Percentiles rank a stretch among this genome's conserved stretches.
These are phyloP conservation scores for Solenopsis invicta DNA, from an alignment of 1,140 invertebrate genomes.

Conservation along the genomic window DNA sequence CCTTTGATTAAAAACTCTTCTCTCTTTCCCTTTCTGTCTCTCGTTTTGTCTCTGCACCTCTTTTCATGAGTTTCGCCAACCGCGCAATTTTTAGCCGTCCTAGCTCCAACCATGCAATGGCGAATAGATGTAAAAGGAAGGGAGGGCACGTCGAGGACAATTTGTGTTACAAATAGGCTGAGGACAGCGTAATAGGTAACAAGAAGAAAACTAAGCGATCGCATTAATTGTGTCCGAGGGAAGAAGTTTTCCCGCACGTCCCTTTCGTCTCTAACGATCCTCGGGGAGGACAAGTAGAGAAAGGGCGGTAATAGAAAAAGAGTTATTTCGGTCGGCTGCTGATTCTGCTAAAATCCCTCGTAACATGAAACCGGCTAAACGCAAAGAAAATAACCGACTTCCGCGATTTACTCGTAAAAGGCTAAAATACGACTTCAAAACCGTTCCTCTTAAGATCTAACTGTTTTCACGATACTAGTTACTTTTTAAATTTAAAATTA, in stretches of 20 bases:
- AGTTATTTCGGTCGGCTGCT: slow-evolving; percentile 64
- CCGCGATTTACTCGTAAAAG: slow-evolving; percentile 8
- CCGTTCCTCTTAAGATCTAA: neutral
- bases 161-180: slow-evolving; percentile 77
- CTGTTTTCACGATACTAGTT: neutral
- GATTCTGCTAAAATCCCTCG: slow-evolving; percentile 67
- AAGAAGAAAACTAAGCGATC: slow-evolving; percentile 80
- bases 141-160: slow-evolving; percentile 64
- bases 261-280: slow-evolving; percentile 14
- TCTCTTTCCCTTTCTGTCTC: slow-evolving; percentile 28
- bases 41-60: slow-evolving; percentile 30
- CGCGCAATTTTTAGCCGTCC: slow-evolving; percentile 72
- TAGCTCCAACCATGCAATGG: slow-evolving; percentile 35
- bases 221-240: slow-evolving; percentile 77
- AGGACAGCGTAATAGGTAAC: slow-evolving; percentile 74
- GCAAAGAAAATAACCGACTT: slow-evolving; percentile 48
- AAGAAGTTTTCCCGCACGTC: slow-evolving; percentile 37
- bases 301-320: slow-evolving; percentile 51
- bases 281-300: neutral
- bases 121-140: slow-evolving; percentile 2
- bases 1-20: slow-evolving; percentile 68
- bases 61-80: slow-evolving; percentile 42
- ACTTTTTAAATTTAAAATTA: neutral
- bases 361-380: slow-evolving; percentile 44
- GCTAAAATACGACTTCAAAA: slow-evolving; percentile 30